phyloP scores from a whole-genome alignment of 2,797 vertebrate genomes.

The Coilia nasus region DNA sequence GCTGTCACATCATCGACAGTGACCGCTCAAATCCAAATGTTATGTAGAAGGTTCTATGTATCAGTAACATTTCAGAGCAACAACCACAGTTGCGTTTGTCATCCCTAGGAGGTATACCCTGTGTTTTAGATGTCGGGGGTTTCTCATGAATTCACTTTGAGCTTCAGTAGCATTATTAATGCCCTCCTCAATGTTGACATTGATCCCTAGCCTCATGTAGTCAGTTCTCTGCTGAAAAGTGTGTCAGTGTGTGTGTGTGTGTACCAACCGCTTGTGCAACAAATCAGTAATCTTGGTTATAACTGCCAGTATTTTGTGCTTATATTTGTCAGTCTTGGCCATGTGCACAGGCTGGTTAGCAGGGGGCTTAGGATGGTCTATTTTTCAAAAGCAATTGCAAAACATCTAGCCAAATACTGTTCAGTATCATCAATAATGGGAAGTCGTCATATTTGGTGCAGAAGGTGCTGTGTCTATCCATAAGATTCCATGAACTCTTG shows the following conservation, averaged over 20 bases:
- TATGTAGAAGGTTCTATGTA: not conserved
- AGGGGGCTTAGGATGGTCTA: too few species aligned
- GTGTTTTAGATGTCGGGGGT: not conserved
- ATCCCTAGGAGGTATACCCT: not conserved
- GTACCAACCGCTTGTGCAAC: too few species aligned
- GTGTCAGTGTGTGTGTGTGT: slow-evolving; percentile 1
- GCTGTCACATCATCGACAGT: not conserved
- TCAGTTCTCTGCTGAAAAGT: not conserved
- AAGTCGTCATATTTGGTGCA: too few species aligned
- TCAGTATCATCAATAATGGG: too few species aligned
- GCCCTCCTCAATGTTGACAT: not conserved
- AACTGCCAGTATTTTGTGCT: too few species aligned
- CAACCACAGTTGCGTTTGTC: not conserved
- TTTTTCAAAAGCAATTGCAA: too few species aligned
- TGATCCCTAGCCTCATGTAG: not conserved
- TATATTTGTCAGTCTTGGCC: too few species aligned
- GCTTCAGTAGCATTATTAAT: not conserved
- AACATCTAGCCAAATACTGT: too few species aligned
- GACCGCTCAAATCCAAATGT: not conserved
- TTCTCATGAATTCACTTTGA: not conserved
- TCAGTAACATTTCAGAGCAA: not conserved
- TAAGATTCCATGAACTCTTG: too few species aligned
- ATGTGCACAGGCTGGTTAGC: too few species aligned
- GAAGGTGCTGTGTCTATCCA: too few species aligned
- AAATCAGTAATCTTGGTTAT: too few species aligned